A percentile compares a stretch with the other conserved stretches of the same genome.
Evolutionary conservation across 2,113 vertebrate genomes (phyloP).

Genomic region (Psettodes erumei): DNA sequence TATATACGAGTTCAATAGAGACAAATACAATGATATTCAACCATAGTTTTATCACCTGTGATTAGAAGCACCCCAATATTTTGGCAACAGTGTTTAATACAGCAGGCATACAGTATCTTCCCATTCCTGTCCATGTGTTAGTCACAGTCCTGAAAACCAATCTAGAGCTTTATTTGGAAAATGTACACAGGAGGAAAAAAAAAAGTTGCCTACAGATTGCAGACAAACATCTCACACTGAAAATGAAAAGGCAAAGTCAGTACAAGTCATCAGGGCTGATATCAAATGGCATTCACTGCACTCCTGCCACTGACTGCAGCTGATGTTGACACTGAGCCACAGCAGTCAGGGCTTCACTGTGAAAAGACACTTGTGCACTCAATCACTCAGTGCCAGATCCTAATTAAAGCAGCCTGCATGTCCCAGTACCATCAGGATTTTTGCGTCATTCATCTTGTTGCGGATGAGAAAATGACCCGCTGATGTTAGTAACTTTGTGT

Average conservation of each 20-base stretch:
- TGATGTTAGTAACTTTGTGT: slow-evolving; percentile 2
- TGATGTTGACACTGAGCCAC: slow-evolving; percentile 6
- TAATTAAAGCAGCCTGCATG: slow-evolving; percentile 9
- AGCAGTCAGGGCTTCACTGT: neutral
- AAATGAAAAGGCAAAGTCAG: slow-evolving; percentile 57
- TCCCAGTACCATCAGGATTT: slow-evolving; percentile 17
- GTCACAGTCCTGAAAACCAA: neutral
- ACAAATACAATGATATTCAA: neutral
- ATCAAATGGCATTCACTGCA: slow-evolving; percentile 21
- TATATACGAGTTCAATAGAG: neutral
- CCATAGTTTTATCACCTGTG: too few relatives aligned
- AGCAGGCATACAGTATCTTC: neutral
- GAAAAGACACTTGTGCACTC: slow-evolving; percentile 37
- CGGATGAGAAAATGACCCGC: slow-evolving; percentile 13
- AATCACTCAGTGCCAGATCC: slow-evolving; percentile 25
- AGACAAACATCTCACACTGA: slow-evolving; percentile 36
- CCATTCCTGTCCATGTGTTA: neutral
- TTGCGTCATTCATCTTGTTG: slow-evolving; percentile 21
- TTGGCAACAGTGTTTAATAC: neutral
- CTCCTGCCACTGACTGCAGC: neutral
- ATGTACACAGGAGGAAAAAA: slow-evolving; percentile 37
- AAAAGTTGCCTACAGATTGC: slow-evolving; percentile 30
- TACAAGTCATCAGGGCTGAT: slow-evolving; percentile 4
- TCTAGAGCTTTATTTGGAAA: slow-evolving; percentile 61
- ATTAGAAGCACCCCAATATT: neutral